These are phyloP conservation scores for Beroe ovata DNA, from an alignment of 37 sponge, comb jelly and placozoan species.

Conservation along the genomic window DNA sequence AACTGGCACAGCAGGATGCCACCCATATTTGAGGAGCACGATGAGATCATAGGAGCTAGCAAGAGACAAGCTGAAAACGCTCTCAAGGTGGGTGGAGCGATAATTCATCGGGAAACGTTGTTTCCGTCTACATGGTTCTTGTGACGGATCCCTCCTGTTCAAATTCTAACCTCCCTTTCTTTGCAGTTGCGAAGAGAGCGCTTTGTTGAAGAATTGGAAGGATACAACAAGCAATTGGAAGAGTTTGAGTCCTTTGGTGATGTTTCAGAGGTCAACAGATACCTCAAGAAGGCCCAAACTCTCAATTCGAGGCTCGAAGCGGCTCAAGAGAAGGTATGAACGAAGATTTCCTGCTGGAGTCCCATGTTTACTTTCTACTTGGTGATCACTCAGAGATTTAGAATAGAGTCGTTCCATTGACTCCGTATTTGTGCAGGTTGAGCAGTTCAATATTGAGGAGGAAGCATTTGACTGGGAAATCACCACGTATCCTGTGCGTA, in stretches of 20 bases:
- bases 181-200: constrained; percentile 84
- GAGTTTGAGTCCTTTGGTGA: constrained; percentile 92
- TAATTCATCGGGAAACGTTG: no score
- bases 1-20: constrained; percentile 86
- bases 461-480: constrained; percentile 99
- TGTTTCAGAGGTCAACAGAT: constrained; percentile 80
- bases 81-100: constrained; percentile 79
- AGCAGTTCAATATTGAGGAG: constrained; percentile 92
- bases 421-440: no score
- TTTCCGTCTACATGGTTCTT: no score
- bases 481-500: constrained; percentile 87
- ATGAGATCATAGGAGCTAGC: constrained; percentile 75
- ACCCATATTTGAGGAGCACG: constrained; percentile 85
- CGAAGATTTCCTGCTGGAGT: background rate
- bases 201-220: constrained; percentile 85
- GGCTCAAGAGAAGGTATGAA: constrained; percentile 80
- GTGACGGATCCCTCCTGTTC: no score
- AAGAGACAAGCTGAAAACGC: constrained; percentile 84
- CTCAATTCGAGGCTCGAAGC: constrained; percentile 81
- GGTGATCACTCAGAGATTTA: no score
- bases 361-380: background rate
- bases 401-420: no score
- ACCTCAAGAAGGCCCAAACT: constrained; percentile 86
- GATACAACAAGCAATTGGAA: constrained; percentile 85
- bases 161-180: background rate